These are phyloP conservation scores for Drosophila miranda DNA, from an alignment of 1,140 invertebrate species.

Conservation along the genomic window DNA sequence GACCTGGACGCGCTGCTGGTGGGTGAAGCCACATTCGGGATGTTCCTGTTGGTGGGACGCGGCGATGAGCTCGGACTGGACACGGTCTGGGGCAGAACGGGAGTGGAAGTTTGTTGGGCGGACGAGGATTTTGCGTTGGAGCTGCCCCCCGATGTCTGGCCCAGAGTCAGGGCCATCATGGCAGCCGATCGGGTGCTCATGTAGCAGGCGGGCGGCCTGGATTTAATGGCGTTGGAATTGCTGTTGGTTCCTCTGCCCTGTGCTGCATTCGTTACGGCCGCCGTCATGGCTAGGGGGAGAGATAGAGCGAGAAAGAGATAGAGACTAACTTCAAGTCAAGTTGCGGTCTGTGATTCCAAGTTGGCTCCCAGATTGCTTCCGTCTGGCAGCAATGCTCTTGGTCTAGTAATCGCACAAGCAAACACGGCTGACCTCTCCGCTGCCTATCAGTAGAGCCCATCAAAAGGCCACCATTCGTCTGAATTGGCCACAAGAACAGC, in stretches of 20 bases:
- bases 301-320: background rate
- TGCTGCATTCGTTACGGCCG: slow-evolving; percentile 69
- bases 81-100: slow-evolving; percentile 21
- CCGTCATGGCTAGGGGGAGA: slow-evolving; percentile 59
- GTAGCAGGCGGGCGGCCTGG: slow-evolving; percentile 59
- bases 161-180: slow-evolving; percentile 77
- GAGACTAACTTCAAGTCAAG: slow-evolving; percentile 4
- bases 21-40: slow-evolving; percentile 18
- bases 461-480: slow-evolving; percentile 7
- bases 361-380: background rate
- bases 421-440: too few relatives aligned
- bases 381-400: too few relatives aligned
- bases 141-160: slow-evolving; percentile 39
- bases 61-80: slow-evolving; percentile 32
- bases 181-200: slow-evolving; percentile 75
- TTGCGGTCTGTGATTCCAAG: slow-evolving; percentile 13
- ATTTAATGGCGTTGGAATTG: slow-evolving; percentile 23
- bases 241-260: slow-evolving; percentile 48
- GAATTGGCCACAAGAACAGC: slow-evolving; percentile 8
- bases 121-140: slow-evolving; percentile 25
- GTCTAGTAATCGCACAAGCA: too few relatives aligned
- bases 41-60: slow-evolving; percentile 23
- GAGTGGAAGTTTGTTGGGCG: slow-evolving; percentile 25
- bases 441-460: background rate
- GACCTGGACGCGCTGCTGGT: slow-evolving; percentile 25